Evolutionary conservation across 2,888 invertebrate genomes (phyloP).

Genomic region (Malacosoma neustria): DNA sequence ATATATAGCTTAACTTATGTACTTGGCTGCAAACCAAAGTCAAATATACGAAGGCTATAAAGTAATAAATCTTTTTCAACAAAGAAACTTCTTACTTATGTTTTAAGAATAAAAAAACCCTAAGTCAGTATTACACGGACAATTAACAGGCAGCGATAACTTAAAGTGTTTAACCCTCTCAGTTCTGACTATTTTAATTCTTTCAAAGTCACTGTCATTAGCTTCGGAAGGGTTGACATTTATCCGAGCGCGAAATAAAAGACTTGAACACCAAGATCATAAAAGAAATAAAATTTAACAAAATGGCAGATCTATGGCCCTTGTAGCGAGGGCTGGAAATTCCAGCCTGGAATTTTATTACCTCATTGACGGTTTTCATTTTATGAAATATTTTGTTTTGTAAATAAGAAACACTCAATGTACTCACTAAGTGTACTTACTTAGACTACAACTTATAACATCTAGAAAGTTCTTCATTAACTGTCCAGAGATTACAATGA

Average conservation of each 20-base stretch:
- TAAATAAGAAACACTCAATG: too few species aligned
- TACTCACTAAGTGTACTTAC: too few species aligned
- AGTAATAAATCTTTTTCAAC: too few species aligned
- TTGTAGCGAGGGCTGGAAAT: neutral
- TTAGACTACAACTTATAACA: too few species aligned
- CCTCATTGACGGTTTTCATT: neutral
- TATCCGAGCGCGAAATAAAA: slow-evolving; percentile 55
- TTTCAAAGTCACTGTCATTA: slow-evolving; percentile 42
- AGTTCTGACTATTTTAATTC: slow-evolving; percentile 51
- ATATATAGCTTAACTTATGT: too few species aligned
- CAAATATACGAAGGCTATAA: too few species aligned
- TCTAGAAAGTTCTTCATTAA: too few species aligned
- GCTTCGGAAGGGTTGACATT: slow-evolving; percentile 52
- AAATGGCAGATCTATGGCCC: slow-evolving; percentile 3
- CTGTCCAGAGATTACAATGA: too few species aligned
- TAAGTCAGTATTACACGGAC: slow-evolving; percentile 37
- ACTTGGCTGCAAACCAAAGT: too few species aligned
- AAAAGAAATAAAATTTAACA: slow-evolving; percentile 27
- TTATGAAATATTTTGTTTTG: too few species aligned
- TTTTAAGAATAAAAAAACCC: neutral
- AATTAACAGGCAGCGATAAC: slow-evolving; percentile 37
- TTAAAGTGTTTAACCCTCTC: slow-evolving; percentile 50
- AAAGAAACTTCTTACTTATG: too few species aligned
- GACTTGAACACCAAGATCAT: slow-evolving; percentile 31
- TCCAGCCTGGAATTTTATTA: slow-evolving; percentile 1